A percentile compares a stretch with the other conserved stretches of the same genome.
These are phyloP conservation scores for Epistrophella euchroma DNA, from an alignment of 2,888 invertebrate species.

Conservation along the genomic window DNA sequence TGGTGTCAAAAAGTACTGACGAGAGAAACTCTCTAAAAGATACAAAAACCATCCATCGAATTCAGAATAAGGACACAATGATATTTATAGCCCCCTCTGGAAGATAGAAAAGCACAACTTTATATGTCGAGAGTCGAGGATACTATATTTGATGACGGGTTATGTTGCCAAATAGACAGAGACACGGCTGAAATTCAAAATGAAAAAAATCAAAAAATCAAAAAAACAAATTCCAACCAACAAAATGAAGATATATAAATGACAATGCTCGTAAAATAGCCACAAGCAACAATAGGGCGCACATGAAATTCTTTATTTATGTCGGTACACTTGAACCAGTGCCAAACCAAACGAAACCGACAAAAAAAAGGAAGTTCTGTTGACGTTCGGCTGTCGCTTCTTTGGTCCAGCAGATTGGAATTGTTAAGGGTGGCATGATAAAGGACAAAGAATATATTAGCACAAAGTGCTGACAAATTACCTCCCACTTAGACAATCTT, in stretches of 20 bases:
- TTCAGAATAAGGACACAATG: constrained; percentile 51
- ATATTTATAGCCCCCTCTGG: constrained; percentile 46
- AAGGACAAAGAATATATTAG: constrained; percentile 52
- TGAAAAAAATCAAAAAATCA: too few relatives aligned
- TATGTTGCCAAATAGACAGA: constrained; percentile 62
- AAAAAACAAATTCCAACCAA: constrained; percentile 24
- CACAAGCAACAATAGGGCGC: constrained; percentile 69
- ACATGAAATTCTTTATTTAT: constrained; percentile 54
- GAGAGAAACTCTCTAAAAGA: constrained; percentile 20
- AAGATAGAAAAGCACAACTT: constrained; percentile 36
- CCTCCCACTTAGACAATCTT: constrained; percentile 43
- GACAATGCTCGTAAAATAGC: constrained; percentile 55
- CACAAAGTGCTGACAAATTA: constrained; percentile 70
- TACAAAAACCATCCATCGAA: constrained; percentile 5
- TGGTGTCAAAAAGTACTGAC: constrained; percentile 41
- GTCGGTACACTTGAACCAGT: constrained; percentile 53
- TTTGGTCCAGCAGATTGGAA: constrained; percentile 6
- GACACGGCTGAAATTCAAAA: background rate
- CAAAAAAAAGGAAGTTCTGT: constrained; percentile 47
- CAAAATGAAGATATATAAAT: constrained; percentile 35
- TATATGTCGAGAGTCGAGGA: constrained; percentile 31
- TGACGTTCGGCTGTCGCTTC: constrained; percentile 65
- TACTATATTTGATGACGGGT: constrained; percentile 34
- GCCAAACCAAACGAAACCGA: constrained; percentile 46
- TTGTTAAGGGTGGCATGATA: constrained; percentile 58